Evolutionary conservation across 2,797 vertebrate species (phyloP), one percentile per base, ranked within the genome.

Genomic region (Nannoperca obscura): DNA sequence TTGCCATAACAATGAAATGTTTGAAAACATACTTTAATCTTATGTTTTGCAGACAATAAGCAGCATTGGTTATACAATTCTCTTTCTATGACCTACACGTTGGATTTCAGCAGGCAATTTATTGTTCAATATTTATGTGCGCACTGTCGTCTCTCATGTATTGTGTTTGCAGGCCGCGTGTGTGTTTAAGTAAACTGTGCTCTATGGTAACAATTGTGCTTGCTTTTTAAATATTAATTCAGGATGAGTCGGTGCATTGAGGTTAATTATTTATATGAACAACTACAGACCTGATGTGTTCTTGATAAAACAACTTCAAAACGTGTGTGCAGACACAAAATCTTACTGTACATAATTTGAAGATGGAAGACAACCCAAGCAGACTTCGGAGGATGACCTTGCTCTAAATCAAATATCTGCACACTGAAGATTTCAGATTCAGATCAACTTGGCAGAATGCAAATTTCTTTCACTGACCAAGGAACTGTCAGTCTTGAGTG

Each of bases 161-260:
- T 65, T 80, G 14, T 75, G 76, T 81, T 60, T 81, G 71, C 67
- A 76, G 22, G 55, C 34, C 63, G 11, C 74, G 46, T 57, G 44
- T 49, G 15, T 67, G 32, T 50, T 24, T 44, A 15, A 27, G 27
- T 62, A 55, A 55, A 75, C 36, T 83, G 79, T 90, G 90, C 86
- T 83, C 34, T 77, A 49, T 90, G 80, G 90, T 91, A 87, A 93
- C 72, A 80, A 64, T 79, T 63, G 71, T 71, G 88, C 87, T 91
- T 92, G 85, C 12, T 72, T 85, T 74, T 68, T 42, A 74, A 83
- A 59, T 65, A 15, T 64, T 67, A 69, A 81, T 83, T 72, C 83
- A 89, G 88, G 90, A 91, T 86, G 86, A 90, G 77, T 83, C 76
- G 20, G 83, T 88, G 89, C 80, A 71, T 80, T 87, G 84, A 84